phyloP scores from a whole-genome alignment of 1,140 invertebrate genomes.

The Anastrepha ludens region DNA sequence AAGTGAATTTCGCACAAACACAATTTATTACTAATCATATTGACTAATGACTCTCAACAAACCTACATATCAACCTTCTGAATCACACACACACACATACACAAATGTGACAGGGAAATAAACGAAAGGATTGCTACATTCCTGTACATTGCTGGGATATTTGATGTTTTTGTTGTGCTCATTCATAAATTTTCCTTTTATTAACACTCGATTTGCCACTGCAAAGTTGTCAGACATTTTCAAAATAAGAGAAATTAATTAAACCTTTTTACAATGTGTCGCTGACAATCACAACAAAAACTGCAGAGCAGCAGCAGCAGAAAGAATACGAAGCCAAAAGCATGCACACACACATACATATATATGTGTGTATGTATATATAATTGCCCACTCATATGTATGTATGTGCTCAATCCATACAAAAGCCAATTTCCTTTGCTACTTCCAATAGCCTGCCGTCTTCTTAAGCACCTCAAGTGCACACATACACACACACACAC shows the following conservation, averaged over 20 bases:
- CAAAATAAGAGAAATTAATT: constrained; percentile 44
- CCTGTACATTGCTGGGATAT: neutral
- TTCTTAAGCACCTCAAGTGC: neutral
- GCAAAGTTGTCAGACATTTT: constrained; percentile 26
- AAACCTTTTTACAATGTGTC: constrained; percentile 42
- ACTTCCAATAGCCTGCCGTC: neutral
- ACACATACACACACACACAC: neutral
- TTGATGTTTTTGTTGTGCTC: neutral
- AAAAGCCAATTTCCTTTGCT: constrained; percentile 43
- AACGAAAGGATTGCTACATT: neutral
- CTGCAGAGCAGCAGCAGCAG: neutral
- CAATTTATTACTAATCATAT: constrained; percentile 54
- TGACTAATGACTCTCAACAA: constrained; percentile 12
- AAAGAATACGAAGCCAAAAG: neutral
- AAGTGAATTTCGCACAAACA: constrained; percentile 36
- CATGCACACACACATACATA: neutral
- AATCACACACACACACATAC: neutral
- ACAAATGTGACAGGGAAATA: neutral
- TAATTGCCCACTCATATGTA: neutral
- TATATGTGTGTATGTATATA: neutral
- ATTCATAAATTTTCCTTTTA: constrained; percentile 52
- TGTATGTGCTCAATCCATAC: neutral
- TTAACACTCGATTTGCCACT: constrained; percentile 50
- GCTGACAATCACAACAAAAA: constrained; percentile 27
- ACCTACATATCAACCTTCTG: neutral